These are phyloP conservation scores for Nothocercus nigrocapillus DNA, from an alignment of 2,113 vertebrate genomes.

Conservation along the genomic window DNA sequence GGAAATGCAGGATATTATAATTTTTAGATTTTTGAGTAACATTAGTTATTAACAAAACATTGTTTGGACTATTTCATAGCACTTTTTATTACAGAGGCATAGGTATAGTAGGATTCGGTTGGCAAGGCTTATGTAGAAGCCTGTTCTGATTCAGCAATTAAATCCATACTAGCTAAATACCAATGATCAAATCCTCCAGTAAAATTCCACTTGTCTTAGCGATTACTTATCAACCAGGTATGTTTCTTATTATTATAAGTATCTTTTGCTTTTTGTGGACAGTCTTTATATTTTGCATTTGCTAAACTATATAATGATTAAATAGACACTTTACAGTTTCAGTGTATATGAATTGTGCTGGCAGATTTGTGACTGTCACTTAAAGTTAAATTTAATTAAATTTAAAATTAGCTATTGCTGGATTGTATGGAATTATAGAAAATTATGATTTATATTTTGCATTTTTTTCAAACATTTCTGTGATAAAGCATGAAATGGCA, in stretches of 20 bases:
- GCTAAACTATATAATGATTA: neutral
- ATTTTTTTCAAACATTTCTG: neutral
- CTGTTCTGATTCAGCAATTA: neutral
- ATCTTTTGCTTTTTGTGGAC: neutral
- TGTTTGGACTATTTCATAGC: neutral
- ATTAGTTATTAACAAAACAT: neutral
- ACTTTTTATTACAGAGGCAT: neutral
- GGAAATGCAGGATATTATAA: neutral
- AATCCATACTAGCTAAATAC: neutral
- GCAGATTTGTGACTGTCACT: neutral
- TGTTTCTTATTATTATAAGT: neutral
- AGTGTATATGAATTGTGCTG: neutral
- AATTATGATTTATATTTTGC: neutral
- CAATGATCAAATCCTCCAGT: neutral
- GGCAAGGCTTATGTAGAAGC: neutral
- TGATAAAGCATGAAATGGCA: neutral
- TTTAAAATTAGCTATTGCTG: neutral
- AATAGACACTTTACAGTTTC: neutral
- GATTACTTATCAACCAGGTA: neutral
- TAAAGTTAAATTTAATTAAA: neutral
- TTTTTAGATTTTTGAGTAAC: neutral
- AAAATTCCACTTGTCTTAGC: neutral
- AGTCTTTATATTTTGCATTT: neutral
- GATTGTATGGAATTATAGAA: neutral
- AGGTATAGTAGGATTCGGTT: neutral